A percentile compares a stretch with the other conserved stretches of the same genome.
Conservation (phyloP, 1,140 invertebrate species). For the Hyles euphorbiae region DNA sequence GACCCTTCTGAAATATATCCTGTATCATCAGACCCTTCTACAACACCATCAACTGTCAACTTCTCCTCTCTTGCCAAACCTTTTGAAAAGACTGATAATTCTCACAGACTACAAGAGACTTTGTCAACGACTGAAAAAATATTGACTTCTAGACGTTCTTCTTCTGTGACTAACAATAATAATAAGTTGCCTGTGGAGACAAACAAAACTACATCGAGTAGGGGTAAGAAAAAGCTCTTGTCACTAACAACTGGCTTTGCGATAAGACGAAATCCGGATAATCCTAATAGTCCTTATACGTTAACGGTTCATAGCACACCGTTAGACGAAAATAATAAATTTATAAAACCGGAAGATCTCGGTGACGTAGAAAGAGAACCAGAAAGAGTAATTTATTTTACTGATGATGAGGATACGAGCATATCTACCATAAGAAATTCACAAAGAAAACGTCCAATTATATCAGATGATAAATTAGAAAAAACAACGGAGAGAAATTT, state of each 20-base stretch:
- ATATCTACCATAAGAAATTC: too few species aligned
- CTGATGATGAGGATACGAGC: too few species aligned
- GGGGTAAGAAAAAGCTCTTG: slow-evolving; percentile 52
- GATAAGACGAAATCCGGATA: slow-evolving; percentile 59
- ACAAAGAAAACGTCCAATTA: too few species aligned
- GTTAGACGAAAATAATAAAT: slow-evolving; percentile 33
- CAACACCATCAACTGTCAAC: slow-evolving; percentile 48
- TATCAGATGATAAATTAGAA: too few species aligned
- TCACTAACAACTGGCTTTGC: slow-evolving; percentile 71
- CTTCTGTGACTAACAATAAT: slow-evolving; percentile 43
- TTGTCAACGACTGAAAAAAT: slow-evolving; percentile 48
- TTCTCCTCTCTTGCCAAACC: slow-evolving; percentile 66
- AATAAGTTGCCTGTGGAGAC: slow-evolving; percentile 35
- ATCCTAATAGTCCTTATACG: slow-evolving; percentile 63
- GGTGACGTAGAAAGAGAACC: not conserved
- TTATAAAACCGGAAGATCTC: not conserved
- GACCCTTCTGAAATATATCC: slow-evolving; percentile 38
- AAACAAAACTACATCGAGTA: slow-evolving; percentile 29
- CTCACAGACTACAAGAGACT: slow-evolving; percentile 43
- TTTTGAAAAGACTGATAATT: slow-evolving; percentile 66
- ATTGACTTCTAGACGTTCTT: slow-evolving; percentile 37
- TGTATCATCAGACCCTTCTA: slow-evolving; percentile 37
- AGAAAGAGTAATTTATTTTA: too few species aligned
- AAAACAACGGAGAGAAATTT: too few species aligned
- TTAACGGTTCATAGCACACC: slow-evolving; percentile 57